Evolutionary conservation across 1,140 invertebrate genomes (phyloP).

Genomic region (Heliconius congener): DNA sequence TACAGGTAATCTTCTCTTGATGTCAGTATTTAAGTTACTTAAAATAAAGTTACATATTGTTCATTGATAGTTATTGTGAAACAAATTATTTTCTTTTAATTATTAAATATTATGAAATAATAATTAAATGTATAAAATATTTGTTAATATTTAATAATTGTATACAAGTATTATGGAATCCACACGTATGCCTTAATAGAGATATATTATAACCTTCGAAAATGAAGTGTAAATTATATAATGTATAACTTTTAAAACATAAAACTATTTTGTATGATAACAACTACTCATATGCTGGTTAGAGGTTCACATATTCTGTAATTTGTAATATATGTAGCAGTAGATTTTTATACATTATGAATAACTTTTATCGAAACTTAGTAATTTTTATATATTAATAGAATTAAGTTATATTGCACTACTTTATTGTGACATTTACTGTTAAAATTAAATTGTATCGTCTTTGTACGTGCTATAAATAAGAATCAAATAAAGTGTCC

Average conservation of each 20-base stretch:
- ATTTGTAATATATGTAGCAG: constrained; percentile 62
- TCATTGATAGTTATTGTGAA: constrained; percentile 4
- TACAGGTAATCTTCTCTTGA: constrained; percentile 72
- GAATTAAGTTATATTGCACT: not conserved
- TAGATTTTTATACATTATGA: constrained; percentile 19
- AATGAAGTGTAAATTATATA: constrained; percentile 31
- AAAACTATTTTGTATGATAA: constrained; percentile 28
- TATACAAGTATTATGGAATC: constrained; percentile 29
- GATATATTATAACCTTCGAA: constrained; percentile 28
- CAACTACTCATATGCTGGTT: constrained; percentile 64
- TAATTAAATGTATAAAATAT: constrained; percentile 1
- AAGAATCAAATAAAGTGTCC: not conserved
- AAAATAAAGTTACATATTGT: constrained; percentile 15
- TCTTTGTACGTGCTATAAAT: not conserved
- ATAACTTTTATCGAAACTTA: constrained; percentile 9
- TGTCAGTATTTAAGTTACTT: constrained; percentile 52
- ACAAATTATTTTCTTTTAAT: constrained; percentile 6
- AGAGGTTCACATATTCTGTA: constrained; percentile 73
- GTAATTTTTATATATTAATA: not conserved
- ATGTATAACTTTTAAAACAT: constrained; percentile 16
- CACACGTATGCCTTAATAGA: constrained; percentile 64
- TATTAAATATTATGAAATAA: not conserved
- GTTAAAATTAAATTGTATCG: not conserved
- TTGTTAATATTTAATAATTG: constrained; percentile 7
- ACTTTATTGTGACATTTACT: constrained; percentile 6